Conservation (phyloP, 2,888 invertebrate genomes). For the Drosophila pseudotakahashii region DNA sequence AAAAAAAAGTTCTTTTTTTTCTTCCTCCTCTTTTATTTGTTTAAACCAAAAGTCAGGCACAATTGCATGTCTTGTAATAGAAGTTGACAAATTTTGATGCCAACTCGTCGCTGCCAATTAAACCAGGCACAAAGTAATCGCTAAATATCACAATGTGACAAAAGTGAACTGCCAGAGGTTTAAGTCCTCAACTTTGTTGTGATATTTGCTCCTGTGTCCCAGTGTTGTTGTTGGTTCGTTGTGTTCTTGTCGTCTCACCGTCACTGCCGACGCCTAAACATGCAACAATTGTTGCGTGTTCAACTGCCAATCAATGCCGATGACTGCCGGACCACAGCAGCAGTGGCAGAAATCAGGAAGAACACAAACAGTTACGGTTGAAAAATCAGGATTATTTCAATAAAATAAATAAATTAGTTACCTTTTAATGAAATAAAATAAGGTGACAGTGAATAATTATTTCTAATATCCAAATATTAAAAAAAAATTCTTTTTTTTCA, state of each 20-base stretch:
- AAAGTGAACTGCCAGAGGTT: constrained; percentile 42
- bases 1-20: too few relatives aligned
- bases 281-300: constrained; percentile 79
- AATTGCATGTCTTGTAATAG: constrained; percentile 1
- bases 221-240: constrained; percentile 6
- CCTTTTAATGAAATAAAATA: too few relatives aligned
- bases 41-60: too few relatives aligned
- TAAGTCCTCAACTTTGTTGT: constrained; percentile 13
- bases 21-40: too few relatives aligned
- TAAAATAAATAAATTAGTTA: not conserved
- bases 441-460: too few relatives aligned
- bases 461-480: too few relatives aligned
- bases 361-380: not conserved
- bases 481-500: not conserved
- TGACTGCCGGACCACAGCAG: constrained; percentile 60
- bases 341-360: constrained; percentile 28
- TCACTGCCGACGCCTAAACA: constrained; percentile 57
- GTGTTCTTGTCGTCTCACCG: constrained; percentile 36
- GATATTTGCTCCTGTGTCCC: constrained; percentile 11
- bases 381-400: not conserved
- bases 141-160: constrained; percentile 51
- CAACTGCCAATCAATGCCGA: constrained; percentile 75
- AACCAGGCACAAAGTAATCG: constrained; percentile 40
- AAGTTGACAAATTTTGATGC: constrained; percentile 32
- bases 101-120: constrained; percentile 32